Conservation (phyloP, 2,888 invertebrate species). For the Leptura quadrifasciata region DNA sequence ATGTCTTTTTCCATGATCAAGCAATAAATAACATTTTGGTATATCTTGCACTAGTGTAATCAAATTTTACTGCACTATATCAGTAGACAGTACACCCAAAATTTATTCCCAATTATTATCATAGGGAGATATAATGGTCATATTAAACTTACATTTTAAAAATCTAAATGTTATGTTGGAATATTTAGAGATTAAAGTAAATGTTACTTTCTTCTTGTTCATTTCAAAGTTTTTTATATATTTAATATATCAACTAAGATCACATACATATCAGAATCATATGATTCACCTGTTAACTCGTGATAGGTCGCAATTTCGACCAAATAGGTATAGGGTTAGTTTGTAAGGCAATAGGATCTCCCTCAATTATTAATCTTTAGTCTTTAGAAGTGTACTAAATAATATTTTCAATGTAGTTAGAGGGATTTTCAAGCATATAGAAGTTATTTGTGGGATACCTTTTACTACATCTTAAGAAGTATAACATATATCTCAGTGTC, state of each 20-base stretch:
- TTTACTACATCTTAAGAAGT: not conserved
- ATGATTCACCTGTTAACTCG: slow-evolving; percentile 71
- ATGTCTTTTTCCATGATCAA: too few relatives aligned
- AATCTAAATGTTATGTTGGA: slow-evolving; percentile 6
- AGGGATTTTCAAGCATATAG: not conserved
- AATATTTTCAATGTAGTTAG: slow-evolving; percentile 9
- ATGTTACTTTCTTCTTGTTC: slow-evolving; percentile 36
- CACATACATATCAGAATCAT: slow-evolving; percentile 74
- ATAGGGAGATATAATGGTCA: not conserved
- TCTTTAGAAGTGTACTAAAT: slow-evolving; percentile 20
- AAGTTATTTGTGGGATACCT: slow-evolving; percentile 16
- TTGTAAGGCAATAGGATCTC: slow-evolving; percentile 42
- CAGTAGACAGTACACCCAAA: too few relatives aligned
- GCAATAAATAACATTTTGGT: too few relatives aligned
- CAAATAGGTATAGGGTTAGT: slow-evolving; percentile 57
- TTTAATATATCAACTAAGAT: slow-evolving; percentile 74
- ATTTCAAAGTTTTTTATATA: slow-evolving; percentile 48
- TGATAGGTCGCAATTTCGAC: slow-evolving; percentile 69
- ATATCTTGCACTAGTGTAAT: too few relatives aligned
- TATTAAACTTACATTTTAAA: slow-evolving; percentile 1
- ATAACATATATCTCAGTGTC: not conserved
- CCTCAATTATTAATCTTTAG: slow-evolving; percentile 22
- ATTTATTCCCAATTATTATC: too few relatives aligned
- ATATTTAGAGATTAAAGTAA: slow-evolving; percentile 24
- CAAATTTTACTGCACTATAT: too few relatives aligned